A percentile compares a stretch with the other conserved stretches of the same genome.
Conservation (phyloP, 2,888 invertebrate species). For the Pristionchus fissidentatus region DNA sequence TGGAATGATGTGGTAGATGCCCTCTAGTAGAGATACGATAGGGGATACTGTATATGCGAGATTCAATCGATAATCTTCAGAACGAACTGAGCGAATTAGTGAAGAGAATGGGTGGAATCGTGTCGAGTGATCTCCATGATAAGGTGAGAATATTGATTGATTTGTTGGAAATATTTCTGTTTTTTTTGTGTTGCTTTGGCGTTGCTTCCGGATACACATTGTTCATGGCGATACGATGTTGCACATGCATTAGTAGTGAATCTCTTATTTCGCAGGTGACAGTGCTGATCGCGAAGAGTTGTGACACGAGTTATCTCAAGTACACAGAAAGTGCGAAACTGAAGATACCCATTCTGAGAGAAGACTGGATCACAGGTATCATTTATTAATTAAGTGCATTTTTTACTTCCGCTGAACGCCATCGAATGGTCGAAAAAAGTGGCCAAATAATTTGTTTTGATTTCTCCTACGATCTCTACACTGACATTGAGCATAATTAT, state of each 20-base stretch:
- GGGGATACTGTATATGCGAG: too few species aligned
- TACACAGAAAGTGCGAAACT: constrained; percentile 53
- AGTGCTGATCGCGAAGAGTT: constrained; percentile 59
- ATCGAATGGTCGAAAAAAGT: too few species aligned
- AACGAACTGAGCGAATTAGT: constrained; percentile 53
- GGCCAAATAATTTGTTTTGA: too few species aligned
- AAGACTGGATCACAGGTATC: constrained; percentile 52
- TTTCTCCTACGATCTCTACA: too few species aligned
- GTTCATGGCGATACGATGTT: neutral
- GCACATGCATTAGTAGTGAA: neutral
- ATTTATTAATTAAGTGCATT: neutral
- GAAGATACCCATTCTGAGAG: constrained; percentile 50
- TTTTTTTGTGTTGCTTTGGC: too few species aligned
- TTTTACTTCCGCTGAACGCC: too few species aligned
- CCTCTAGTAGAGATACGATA: neutral
- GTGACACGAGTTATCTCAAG: constrained; percentile 56
- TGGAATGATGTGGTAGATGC: too few species aligned
- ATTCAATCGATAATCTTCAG: too few species aligned
- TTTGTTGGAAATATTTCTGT: neutral
- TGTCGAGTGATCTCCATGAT: constrained; percentile 49
- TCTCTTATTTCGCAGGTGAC: constrained; percentile 49
- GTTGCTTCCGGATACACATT: too few species aligned
- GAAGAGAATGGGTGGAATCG: constrained; percentile 58
- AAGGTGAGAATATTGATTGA: constrained; percentile 30
- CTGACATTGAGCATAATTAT: too few species aligned